These are phyloP conservation scores for Argyresthia albistria DNA, from an alignment of 2,888 invertebrate species.

Conservation along the genomic window DNA sequence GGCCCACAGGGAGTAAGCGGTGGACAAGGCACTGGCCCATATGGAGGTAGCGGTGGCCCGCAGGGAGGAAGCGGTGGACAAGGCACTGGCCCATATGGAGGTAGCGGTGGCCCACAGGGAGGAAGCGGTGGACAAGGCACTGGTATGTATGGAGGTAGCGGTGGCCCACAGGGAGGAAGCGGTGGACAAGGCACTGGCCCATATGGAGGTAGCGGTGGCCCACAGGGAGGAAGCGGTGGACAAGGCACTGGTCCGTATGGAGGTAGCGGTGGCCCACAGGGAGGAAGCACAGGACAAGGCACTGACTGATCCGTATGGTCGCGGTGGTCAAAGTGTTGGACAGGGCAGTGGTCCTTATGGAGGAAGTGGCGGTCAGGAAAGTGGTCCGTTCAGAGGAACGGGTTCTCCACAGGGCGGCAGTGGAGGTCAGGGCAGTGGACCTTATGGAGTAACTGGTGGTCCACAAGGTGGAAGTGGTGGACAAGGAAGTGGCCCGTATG, in stretches of 20 bases:
- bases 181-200: not conserved
- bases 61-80: constrained; percentile 5
- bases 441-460: not conserved
- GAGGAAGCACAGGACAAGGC: no score
- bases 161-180: not conserved
- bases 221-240: not conserved
- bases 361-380: constrained; percentile 6
- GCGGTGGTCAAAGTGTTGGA: no score
- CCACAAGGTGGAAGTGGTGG: not conserved
- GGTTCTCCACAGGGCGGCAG: not conserved
- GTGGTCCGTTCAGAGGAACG: not conserved
- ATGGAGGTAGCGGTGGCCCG: not conserved
- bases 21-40: not conserved
- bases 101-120: not conserved
- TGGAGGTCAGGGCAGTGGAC: constrained; percentile 8
- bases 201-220: not conserved
- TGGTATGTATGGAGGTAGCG: not conserved
- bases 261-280: not conserved
- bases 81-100: not conserved
- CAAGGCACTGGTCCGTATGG: not conserved
- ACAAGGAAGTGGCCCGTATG: not conserved
- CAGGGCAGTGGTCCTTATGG: constrained; percentile 8
- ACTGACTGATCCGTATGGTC: no score
- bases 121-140: not conserved
- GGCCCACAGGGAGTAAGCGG: not conserved